These are phyloP conservation scores for Fulmarus glacialis DNA, from an alignment of 2,113 vertebrate genomes.

Conservation along the genomic window DNA sequence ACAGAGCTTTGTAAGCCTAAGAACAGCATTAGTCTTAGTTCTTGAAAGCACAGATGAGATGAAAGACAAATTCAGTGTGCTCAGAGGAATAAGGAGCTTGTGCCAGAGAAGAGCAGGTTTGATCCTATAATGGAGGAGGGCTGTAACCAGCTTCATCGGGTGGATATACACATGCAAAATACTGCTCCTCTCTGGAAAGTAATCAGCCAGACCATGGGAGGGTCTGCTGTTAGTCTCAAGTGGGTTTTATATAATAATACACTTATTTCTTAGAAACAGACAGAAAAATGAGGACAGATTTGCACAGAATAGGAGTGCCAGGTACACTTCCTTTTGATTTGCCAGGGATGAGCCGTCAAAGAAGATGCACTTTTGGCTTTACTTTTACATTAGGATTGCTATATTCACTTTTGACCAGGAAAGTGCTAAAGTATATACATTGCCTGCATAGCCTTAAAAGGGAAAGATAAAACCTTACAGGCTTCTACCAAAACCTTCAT, in stretches of 20 bases:
- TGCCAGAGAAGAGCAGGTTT: not conserved
- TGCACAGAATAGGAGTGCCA: not conserved
- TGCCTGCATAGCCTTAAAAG: not conserved
- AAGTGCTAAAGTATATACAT: not conserved
- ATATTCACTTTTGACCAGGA: not conserved
- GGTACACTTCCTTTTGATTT: not conserved
- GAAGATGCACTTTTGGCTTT: not conserved
- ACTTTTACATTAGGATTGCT: not conserved
- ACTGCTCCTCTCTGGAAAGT: not conserved
- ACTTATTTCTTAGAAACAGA: not conserved
- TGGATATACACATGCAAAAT: not conserved
- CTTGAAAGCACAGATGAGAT: not conserved
- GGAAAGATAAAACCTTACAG: not conserved
- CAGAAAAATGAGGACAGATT: not conserved
- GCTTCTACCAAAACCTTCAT: not conserved
- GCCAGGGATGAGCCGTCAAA: not conserved
- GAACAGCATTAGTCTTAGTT: not conserved
- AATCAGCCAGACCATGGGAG: not conserved
- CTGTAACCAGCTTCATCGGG: not conserved
- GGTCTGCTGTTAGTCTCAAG: not conserved
- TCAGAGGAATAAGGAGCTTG: not conserved
- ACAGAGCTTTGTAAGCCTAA: not conserved
- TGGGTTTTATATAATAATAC: not conserved
- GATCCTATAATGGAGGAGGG: not conserved
- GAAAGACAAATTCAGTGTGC: not conserved